Evolutionary conservation across 2,797 vertebrate genomes (phyloP).

Genomic region (Coendou prehensilis): DNA sequence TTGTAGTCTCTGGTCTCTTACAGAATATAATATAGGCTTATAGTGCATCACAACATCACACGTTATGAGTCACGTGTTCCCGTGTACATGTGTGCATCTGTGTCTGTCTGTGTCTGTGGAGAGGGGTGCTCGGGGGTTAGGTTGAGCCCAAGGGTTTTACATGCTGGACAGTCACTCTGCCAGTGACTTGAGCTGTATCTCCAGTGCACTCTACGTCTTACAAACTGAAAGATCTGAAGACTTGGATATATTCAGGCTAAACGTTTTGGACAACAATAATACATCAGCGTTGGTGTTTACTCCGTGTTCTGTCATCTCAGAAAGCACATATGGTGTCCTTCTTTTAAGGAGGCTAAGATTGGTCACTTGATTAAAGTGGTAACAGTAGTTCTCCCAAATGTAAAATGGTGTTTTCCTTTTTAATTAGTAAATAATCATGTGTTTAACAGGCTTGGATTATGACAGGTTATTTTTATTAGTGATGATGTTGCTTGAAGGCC

Average conservation of each 20-base stretch:
- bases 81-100: background rate
- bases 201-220: background rate
- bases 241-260: constrained; percentile 33
- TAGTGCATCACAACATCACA: background rate
- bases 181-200: background rate
- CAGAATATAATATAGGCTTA: background rate
- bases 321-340: background rate
- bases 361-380: background rate
- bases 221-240: background rate
- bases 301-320: background rate
- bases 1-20: constrained; percentile 23
- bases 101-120: background rate
- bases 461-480: constrained; percentile 12
- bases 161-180: background rate
- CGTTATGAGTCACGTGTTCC: background rate
- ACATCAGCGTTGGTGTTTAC: background rate
- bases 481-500: background rate
- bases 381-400: background rate
- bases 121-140: background rate
- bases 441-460: constrained; percentile 13
- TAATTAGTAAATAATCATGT: background rate
- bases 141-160: background rate
- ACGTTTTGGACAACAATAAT: background rate
- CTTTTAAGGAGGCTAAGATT: background rate
- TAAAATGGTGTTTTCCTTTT: constrained; percentile 8